phyloP scores from a whole-genome alignment of 64 coral and sea anemone species.

The Trachythela sp. region DNA sequence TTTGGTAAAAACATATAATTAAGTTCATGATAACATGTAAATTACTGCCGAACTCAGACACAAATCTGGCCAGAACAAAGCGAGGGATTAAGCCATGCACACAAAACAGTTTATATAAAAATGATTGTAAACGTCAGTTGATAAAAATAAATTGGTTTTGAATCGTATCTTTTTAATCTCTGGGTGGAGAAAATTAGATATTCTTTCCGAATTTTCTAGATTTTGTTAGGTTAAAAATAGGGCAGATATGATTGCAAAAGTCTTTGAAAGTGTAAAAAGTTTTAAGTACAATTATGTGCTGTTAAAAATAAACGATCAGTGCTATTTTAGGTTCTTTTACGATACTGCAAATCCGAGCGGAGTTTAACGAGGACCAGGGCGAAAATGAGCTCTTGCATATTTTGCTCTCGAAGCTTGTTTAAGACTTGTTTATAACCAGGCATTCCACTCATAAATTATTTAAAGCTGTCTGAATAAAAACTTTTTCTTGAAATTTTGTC shows the following conservation, averaged over 20 bases:
- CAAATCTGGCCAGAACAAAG: neutral
- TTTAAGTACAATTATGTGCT: no score
- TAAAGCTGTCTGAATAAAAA: no score
- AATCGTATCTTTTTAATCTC: neutral
- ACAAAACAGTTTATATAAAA: neutral
- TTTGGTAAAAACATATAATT: neutral
- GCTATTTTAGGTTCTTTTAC: no score
- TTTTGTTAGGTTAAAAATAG: neutral
- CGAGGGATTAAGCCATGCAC: neutral
- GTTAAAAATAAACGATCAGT: no score
- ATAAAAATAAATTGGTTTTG: neutral
- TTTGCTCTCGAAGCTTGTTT: no score
- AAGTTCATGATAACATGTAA: neutral
- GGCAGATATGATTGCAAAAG: neutral
- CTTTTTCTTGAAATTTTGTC: no score
- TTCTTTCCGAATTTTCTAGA: neutral
- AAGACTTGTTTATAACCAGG: no score
- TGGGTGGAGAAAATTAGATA: neutral
- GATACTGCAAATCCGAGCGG: no score
- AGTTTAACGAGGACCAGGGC: no score
- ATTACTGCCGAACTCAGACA: neutral
- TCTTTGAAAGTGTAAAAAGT: neutral
- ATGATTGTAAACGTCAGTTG: neutral
- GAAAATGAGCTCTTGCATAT: no score
- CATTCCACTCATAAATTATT: no score